phyloP scores from a whole-genome alignment of 2,797 vertebrate species.

The Artibeus lituratus region DNA sequence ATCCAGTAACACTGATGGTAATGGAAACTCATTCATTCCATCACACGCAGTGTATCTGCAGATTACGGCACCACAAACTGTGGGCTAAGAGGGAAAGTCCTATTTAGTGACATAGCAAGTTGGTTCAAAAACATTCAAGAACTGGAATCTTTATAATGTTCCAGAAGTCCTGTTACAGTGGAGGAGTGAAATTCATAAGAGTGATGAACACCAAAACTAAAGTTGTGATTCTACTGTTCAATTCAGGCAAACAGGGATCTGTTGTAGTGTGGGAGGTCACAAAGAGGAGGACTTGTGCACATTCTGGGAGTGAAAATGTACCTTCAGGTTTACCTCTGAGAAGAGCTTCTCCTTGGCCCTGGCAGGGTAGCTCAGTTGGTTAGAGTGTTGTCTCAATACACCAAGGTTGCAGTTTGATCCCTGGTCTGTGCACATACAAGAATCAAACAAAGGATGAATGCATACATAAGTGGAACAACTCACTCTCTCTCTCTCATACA shows the following conservation, averaged over 20 bases:
- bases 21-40: slow-evolving; percentile 92
- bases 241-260: slow-evolving; percentile 93
- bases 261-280: slow-evolving; percentile 96
- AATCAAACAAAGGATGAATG: no score
- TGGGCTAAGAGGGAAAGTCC: slow-evolving; percentile 95
- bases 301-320: slow-evolving; percentile 93
- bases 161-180: slow-evolving; percentile 94
- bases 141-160: slow-evolving; percentile 97
- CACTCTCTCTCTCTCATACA: no score
- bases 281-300: slow-evolving; percentile 96
- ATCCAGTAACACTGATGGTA: slow-evolving; percentile 93
- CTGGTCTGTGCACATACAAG: no score
- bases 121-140: slow-evolving; percentile 98
- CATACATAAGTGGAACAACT: no score
- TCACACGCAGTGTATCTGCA: slow-evolving; percentile 93
- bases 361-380: no score
- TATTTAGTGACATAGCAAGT: slow-evolving; percentile 93
- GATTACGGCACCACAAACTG: slow-evolving; percentile 92
- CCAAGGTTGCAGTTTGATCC: no score
- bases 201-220: slow-evolving; percentile 95
- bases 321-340: slow-evolving; percentile 93
- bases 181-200: slow-evolving; percentile 96
- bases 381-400: no score
- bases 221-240: slow-evolving; percentile 98
- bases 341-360: slow-evolving; percentile 89